Base-by-base conservation (phyloP, 1,140 invertebrate species). In the Hycleus phaleratus region DNA sequence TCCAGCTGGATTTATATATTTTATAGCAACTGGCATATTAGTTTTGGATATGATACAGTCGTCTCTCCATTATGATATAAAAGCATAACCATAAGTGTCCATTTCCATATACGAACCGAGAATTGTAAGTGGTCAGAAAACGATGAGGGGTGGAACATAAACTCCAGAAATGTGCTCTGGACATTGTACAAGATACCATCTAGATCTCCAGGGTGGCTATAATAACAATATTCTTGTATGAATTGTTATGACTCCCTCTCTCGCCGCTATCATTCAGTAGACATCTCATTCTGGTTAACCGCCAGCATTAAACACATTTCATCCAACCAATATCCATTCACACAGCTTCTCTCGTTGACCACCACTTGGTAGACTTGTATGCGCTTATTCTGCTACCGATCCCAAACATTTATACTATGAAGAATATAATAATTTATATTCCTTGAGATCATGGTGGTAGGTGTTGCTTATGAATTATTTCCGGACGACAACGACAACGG, bases 41-140 rank as follows among this genome's bases (percentile, higher is more conserved):
- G 51, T 53, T 53, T 44, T 45, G 51, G 51, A 53, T 53, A 45
- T 46, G 51, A 53, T 25, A 32, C n/a, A 53, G 51, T 53, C 51
- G 51, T 44, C 51, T 45, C 46, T 53, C 40, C 51, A 53, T 53
- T 53, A 53, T 53, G 45, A 53, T 53, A 45, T 48, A 56, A 32
- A 56, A 56, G 49, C 49, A 62, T 65, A 67, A 65, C 59, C 59
- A 60, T 62, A 61, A 67, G 52, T 56, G 59, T 47, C 60, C 59
- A 65, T 63, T 67, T 63, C 60, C 61, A 64, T 65, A 60, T 67
- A 65, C 63, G 63, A 67, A 61, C 58, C 64, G 65, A 63, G 63
- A 67, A 67, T 67, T 63, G 65, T 65, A 65, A 67, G 59, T 62
- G 60, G 62, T 63, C 60, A 63, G 61, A 61, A 61, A 65, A 56